Conservation (phyloP, 2,797 vertebrate genomes). For the Anguilla obscura region DNA sequence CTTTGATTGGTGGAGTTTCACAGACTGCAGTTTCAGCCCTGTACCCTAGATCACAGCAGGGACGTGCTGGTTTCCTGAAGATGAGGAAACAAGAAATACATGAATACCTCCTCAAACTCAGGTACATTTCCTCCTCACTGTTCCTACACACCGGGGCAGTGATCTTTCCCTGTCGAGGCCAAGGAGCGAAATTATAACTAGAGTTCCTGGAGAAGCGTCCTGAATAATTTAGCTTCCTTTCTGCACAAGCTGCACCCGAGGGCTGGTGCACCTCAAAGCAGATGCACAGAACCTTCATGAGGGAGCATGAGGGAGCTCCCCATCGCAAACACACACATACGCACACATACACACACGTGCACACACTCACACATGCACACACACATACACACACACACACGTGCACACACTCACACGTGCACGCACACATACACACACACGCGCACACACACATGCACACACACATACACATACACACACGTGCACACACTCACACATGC, state of each 20-base stretch:
- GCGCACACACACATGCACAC: background rate
- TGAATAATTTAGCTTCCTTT: conserved; percentile 17
- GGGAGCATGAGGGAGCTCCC: background rate
- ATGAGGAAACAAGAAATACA: background rate
- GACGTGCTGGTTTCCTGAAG: background rate
- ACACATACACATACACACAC: background rate
- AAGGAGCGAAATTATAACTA: background rate
- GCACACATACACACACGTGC: too few species aligned
- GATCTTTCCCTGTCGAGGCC: background rate
- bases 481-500: background rate
- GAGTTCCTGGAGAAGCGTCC: background rate
- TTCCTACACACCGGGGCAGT: background rate
- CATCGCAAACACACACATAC: background rate
- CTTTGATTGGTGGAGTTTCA: background rate
- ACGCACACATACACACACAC: background rate
- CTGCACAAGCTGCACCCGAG: background rate
- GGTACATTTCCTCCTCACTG: background rate
- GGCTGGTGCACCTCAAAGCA: background rate
- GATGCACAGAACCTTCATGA: background rate
- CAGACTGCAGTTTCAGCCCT: background rate
- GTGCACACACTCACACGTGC: too few species aligned
- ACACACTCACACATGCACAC: background rate
- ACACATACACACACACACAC: background rate
- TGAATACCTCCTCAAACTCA: background rate
- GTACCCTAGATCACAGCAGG: background rate